phyloP scores from a whole-genome alignment of 1,140 invertebrate genomes.

The Anastatus disparis region DNA sequence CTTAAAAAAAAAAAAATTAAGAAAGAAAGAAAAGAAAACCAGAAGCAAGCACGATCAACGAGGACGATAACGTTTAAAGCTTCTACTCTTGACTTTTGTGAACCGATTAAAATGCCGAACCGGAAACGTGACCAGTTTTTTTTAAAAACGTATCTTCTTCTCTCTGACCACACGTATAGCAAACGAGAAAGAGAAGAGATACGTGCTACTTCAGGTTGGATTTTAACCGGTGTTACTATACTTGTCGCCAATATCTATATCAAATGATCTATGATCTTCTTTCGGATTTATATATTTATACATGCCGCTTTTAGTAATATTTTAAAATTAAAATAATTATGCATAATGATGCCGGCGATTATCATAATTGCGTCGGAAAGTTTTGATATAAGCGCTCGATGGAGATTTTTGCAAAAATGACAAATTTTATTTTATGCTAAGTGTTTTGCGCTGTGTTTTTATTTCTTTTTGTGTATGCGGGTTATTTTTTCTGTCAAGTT shows the following conservation, averaged over 20 bases:
- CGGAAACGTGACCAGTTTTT: conserved; percentile 46
- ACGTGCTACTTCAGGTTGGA: no score
- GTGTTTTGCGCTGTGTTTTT: neutral
- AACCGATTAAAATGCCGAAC: conserved; percentile 43
- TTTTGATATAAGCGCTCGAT: no score
- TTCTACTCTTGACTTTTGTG: conserved; percentile 32
- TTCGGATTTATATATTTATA: neutral
- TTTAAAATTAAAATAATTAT: conserved; percentile 41
- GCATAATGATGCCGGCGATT: conserved; percentile 32
- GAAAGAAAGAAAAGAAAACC: neutral
- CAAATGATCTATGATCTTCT: conserved; percentile 25
- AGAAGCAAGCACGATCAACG: conserved; percentile 2
- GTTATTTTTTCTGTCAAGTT: no score
- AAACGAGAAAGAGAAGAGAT: neutral
- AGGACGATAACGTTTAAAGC: conserved; percentile 12
- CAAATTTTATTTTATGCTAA: neutral
- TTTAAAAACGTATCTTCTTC: neutral
- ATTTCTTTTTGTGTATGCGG: no score
- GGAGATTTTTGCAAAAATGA: conserved; percentile 13
- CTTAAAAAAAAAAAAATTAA: no score
- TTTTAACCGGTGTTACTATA: neutral
- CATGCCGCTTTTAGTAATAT: conserved; percentile 13
- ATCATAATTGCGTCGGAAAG: conserved; percentile 33
- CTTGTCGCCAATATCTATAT: conserved; percentile 38
- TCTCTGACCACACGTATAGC: conserved; percentile 42